Evolutionary conservation across 2,113 vertebrate genomes (phyloP), one percentile per base, ranked within the genome.

Genomic region (Nyctereutes procyonoides): DNA sequence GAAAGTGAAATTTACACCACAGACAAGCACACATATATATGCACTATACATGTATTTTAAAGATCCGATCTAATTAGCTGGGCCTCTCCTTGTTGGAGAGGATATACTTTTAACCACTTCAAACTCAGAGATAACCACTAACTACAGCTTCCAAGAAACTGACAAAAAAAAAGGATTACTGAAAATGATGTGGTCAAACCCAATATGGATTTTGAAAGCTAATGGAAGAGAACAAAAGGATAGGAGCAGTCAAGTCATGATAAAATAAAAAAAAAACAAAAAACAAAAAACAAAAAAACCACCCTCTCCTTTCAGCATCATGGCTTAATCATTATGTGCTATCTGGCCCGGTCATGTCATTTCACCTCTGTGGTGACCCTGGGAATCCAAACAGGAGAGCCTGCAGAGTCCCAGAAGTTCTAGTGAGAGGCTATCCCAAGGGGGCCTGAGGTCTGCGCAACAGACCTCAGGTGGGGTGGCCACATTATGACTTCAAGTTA

Each of bases 101-200:
- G 24, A 60, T 51, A 88, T 19, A 58, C 79, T 79, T 56, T 93
- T 90, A 94, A 94, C 63, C 53, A 81, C 60, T 69, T 92, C 63
- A 87, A 91, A 96, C 17, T 55, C 55, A 84, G 30, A 93, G 48
- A 74, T 12, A 88, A 84, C 53, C 67, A 76, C 58, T 73, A 84
- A 95, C 80, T 76, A 11, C 12, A 83, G 55, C 51, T 94, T 93
- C 88, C 94, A 90, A 92, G 82, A 95, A 71, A 89, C 73, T 62
- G 60, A 87, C n/a, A 80, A 55, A 94, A 76, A 94, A 76, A 83
- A 92, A 92, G 32, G 28, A 94, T 88, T 67, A 85, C n/a, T 63
- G 86, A 93, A 94, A 93, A 92, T 14, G n/a, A 76, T 86, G 74
- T 90, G 56, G 62, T 84, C 92, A 83, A 90, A 90, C 30, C 43